Percentiles rank a stretch among this genome's conserved stretches.
Evolutionary conservation across 1,140 invertebrate species (phyloP).

Genomic region (Daktulosphaira vitifoliae): DNA sequence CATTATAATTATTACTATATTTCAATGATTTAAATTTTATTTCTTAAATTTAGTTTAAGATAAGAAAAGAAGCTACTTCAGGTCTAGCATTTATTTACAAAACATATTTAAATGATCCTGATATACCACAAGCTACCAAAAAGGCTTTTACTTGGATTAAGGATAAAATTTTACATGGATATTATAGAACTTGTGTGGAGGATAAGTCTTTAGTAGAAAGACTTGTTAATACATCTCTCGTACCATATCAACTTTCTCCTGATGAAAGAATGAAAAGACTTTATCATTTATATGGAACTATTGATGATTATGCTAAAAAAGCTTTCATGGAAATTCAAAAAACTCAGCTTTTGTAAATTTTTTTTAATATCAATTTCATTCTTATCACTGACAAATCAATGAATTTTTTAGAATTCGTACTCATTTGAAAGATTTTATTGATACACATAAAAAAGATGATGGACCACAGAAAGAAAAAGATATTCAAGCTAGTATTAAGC

Average conservation of each 20-base stretch:
- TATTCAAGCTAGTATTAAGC: slow-evolving; percentile 51
- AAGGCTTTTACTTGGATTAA: slow-evolving; percentile 93
- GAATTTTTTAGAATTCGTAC: slow-evolving; percentile 57
- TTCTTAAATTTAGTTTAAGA: slow-evolving; percentile 69
- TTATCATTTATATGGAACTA: slow-evolving; percentile 81
- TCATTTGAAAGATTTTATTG: slow-evolving; percentile 75
- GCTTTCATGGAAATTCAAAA: slow-evolving; percentile 93
- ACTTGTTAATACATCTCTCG: slow-evolving; percentile 88
- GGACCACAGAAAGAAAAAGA: slow-evolving; percentile 58
- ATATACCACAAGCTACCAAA: slow-evolving; percentile 74
- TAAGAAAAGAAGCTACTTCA: slow-evolving; percentile 87
- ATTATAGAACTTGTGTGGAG: slow-evolving; percentile 71
- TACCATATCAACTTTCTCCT: slow-evolving; percentile 80
- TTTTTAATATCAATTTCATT: slow-evolving; percentile 38
- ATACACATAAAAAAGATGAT: slow-evolving; percentile 60
- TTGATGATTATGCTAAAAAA: slow-evolving; percentile 91
- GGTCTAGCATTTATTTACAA: slow-evolving; percentile 91
- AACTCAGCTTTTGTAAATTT: slow-evolving; percentile 70
- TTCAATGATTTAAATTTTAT: background rate
- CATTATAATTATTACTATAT: background rate
- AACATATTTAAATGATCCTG: slow-evolving; percentile 73
- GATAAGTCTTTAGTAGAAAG: slow-evolving; percentile 81
- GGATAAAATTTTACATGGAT: slow-evolving; percentile 91
- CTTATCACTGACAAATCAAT: slow-evolving; percentile 22
- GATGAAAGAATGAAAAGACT: slow-evolving; percentile 89